Conservation (phyloP, 1,140 invertebrate genomes). For the Triops cancriformis region DNA sequence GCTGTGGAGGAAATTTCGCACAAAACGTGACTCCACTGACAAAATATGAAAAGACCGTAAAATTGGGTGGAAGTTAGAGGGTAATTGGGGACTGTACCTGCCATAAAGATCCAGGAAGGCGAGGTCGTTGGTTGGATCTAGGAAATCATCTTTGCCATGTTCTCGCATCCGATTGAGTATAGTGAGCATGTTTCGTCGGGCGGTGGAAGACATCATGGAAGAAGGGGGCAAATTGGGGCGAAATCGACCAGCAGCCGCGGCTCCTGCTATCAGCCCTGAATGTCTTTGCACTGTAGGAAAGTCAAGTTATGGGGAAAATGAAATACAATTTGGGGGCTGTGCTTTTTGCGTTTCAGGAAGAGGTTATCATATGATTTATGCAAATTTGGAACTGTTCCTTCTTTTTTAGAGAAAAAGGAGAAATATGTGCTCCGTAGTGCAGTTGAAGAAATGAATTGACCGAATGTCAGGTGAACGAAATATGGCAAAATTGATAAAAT, state of each 20-base stretch:
- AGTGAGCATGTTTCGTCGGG: neutral
- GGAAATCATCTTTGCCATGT: constrained; percentile 1
- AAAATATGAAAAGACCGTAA: no score
- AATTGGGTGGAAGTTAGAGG: neutral
- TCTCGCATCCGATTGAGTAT: constrained; percentile 6
- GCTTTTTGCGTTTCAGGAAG: neutral
- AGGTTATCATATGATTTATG: neutral
- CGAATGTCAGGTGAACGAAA: no score
- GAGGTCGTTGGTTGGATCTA: neutral
- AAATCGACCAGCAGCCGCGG: neutral
- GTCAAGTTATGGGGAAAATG: neutral
- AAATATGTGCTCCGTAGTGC: no score
- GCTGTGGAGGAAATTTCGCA: no score
- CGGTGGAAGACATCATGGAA: constrained; percentile 9
- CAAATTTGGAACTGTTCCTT: neutral
- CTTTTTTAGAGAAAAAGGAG: no score
- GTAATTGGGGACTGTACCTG: neutral
- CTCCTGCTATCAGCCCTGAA: neutral
- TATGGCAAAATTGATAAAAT: no score
- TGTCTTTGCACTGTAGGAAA: neutral
- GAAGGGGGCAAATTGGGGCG: neutral
- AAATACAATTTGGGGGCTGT: neutral
- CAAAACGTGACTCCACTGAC: no score
- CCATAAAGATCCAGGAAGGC: neutral
- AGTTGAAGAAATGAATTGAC: no score